phyloP scores from a whole-genome alignment of 1,140 invertebrate genomes.

The Zophobas atratus region DNA sequence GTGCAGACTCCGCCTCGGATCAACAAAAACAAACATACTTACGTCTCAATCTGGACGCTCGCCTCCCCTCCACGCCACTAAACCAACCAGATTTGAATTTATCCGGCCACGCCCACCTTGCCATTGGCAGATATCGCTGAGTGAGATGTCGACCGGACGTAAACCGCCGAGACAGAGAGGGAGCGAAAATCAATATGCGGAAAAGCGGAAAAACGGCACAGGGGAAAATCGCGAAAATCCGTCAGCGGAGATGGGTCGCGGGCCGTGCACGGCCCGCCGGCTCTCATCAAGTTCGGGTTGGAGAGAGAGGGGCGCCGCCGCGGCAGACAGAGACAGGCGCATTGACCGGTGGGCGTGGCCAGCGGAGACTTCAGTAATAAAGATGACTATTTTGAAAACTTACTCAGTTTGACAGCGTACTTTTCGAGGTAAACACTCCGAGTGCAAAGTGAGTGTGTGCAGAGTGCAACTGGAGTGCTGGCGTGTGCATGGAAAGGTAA shows the following conservation, averaged over 20 bases:
- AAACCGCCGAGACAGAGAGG: slow-evolving; percentile 49
- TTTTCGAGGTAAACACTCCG: slow-evolving; percentile 66
- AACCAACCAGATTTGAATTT: slow-evolving; percentile 55
- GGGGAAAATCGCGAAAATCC: too few relatives aligned
- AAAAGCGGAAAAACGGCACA: background rate
- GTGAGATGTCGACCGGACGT: slow-evolving; percentile 58
- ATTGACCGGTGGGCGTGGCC: slow-evolving; percentile 60
- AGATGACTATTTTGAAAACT: slow-evolving; percentile 70
- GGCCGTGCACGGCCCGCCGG: too few relatives aligned
- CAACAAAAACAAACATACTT: slow-evolving; percentile 64
- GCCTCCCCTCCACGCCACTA: slow-evolving; percentile 51
- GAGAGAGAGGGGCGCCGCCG: slow-evolving; percentile 42
- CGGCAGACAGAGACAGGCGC: slow-evolving; percentile 49
- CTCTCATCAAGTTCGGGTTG: background rate
- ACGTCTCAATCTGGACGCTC: slow-evolving; percentile 63
- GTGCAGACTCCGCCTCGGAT: slow-evolving; percentile 58
- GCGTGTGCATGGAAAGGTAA: too few relatives aligned
- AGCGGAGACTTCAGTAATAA: slow-evolving; percentile 65
- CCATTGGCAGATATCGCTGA: slow-evolving; percentile 59
- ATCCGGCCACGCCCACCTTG: slow-evolving; percentile 57
- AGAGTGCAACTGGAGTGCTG: too few relatives aligned
- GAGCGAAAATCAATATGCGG: slow-evolving; percentile 49
- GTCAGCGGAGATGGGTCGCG: too few relatives aligned
- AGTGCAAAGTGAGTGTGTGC: slow-evolving; percentile 48
- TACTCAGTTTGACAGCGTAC: slow-evolving; percentile 69